Evolutionary conservation across 2,113 vertebrate species (phyloP), one percentile per base, ranked within the genome.

Genomic region (Abramis brama): DNA sequence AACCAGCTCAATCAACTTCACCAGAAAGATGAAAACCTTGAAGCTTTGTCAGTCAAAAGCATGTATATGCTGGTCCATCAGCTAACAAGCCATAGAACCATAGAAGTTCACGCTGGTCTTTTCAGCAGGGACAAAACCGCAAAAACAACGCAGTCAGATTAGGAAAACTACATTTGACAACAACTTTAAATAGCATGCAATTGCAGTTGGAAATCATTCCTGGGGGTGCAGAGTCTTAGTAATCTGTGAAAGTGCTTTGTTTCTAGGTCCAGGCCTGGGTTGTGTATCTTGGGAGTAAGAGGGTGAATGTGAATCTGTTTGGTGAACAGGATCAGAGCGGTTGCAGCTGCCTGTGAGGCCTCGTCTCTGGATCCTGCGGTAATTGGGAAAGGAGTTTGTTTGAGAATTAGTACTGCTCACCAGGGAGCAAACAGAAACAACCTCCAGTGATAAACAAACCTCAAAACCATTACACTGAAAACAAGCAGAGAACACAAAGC

Each of bases 371-470:
- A 77, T 77, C 75, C 75, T 70, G 80, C 47, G 17, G 62, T 82
- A 82, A 82, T 82, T 82, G 64, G 80, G 43, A 66, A 70, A 70
- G 45, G 62, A 83, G 82, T 83, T 57, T 73, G 66, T 83, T 73
- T n/a, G 82, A 57, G 81, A 73, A 83, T 83, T 73, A 83, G 66
- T 73, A 83, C 25, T 55, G 27, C 47, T 57, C 68, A 83, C 68
- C 21, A 25, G 68, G 50, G 68, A 83, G 30, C 47, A 73, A 73
- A 83, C 50, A 52, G 15, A 52, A 52, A 52, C 64, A 83, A 83
- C 82, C 62, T 82, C 80, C 45, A 82, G 80, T 82, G 80, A 70
- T 82, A 82, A 82, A 82, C 80, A 82, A 82, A 52, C 80, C 62
- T 33, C 62, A 82, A 82, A 82, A 70, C 52, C 82, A 71, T 52